Base-by-base conservation (phyloP, 2,797 vertebrate species). In the Euphonia xanthogaster region DNA sequence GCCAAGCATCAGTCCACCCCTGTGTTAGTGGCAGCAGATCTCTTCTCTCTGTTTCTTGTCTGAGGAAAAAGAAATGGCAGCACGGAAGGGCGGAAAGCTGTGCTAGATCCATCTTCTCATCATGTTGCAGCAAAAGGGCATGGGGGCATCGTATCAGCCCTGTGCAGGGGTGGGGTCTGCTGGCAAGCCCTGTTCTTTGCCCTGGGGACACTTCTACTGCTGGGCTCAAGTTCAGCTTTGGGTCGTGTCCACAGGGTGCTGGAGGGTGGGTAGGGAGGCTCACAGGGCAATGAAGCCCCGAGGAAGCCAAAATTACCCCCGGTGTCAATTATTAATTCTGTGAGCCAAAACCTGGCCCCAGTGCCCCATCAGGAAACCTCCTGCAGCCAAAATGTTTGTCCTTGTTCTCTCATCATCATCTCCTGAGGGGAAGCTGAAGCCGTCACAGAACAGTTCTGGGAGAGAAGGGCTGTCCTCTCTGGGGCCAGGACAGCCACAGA, bases 91-190 rank as follows among this genome's bases (percentile, higher is more conserved):
- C 27, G 19, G n/a, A 28, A 66, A 40, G 18, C 18, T 54, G 10
- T 20, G 14, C 44, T 57, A 61, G 14, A 25, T 25, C 48, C 39
- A 22, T 45, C 28, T 61, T 60, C 45, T 53, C 4, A 0, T 68
- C 19, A 2, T 1, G 1, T 7, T 61, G 17, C 1, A 5, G 20
- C 54, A 65, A 20, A 28, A 74, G 37, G 37, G 63, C 19, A 8
- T 3, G 7, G 2, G 44, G 44, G 51, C 2, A 2, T n/a, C 14
- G 13, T 31, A 27, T 45, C 35, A 39, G 14, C 8, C 14, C 33
- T 12, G 4, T 0, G 6, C 1, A 4, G 21, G 6, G 10, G 6
- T 2, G 2, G 24, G 37, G 20, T 5, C 1, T 2, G 2, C n/a
- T 61, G n/a, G 12, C 35, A 61, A 50, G 15, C 3, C 19, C 10